Percentiles rank a stretch among this genome's conserved stretches.
phyloP scores from a whole-genome alignment of 2,113 vertebrate species.

The Prunella himalayana region DNA sequence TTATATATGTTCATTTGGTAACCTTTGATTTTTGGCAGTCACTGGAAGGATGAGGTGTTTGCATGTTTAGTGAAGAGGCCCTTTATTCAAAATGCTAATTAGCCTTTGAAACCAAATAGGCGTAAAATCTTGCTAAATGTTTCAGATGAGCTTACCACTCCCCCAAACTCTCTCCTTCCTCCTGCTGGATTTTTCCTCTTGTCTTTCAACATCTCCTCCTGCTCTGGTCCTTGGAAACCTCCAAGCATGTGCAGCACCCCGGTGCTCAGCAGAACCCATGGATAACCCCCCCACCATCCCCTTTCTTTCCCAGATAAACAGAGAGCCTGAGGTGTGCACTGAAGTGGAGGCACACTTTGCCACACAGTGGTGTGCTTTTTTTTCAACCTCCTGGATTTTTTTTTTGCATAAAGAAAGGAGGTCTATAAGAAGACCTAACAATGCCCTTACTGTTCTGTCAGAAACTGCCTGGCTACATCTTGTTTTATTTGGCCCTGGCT shows the following conservation, averaged over 20 bases:
- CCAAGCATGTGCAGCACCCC: no score
- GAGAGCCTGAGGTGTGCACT: not conserved
- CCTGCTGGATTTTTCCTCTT: not conserved
- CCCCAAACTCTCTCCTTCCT: not conserved
- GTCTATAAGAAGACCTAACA: constrained; percentile 42
- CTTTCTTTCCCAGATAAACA: not conserved
- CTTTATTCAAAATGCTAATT: constrained; percentile 3
- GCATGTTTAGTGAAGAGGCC: not conserved
- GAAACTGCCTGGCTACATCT: constrained; percentile 42
- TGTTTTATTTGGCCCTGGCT: constrained; percentile 57
- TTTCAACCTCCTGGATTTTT: not conserved
- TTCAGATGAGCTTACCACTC: not conserved
- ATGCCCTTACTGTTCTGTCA: constrained; percentile 54
- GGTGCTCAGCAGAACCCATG: not conserved
- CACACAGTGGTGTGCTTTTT: not conserved
- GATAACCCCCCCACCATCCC: not conserved
- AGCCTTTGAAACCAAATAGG: not conserved
- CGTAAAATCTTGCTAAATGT: not conserved
- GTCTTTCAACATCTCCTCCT: not conserved
- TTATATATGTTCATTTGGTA: not conserved
- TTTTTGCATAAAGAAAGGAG: not conserved
- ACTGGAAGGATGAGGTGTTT: not conserved
- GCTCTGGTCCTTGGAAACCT: not conserved
- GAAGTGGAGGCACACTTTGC: not conserved
- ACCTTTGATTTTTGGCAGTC: not conserved